Conservation (phyloP, 2,888 invertebrate species). For the Ischnura elegans region DNA sequence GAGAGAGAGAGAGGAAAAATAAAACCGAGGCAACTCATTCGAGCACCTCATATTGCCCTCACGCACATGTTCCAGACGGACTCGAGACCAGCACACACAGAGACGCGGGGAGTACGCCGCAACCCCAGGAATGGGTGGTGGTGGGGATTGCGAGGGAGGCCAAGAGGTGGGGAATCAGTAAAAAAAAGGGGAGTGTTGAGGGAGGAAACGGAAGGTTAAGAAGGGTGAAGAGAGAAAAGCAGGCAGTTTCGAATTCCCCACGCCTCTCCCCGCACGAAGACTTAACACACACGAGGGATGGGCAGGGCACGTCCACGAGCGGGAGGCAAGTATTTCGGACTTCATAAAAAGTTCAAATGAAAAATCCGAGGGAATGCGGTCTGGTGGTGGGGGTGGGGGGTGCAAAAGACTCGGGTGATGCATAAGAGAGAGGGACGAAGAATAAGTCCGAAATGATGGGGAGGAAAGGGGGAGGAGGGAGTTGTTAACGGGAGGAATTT, state of each 20-base stretch:
- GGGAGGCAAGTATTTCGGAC: background rate
- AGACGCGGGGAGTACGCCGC: too few species aligned
- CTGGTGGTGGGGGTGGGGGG: background rate
- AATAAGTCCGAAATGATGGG: slow-evolving; percentile 12
- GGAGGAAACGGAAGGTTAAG: background rate
- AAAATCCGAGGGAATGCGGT: slow-evolving; percentile 20
- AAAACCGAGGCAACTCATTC: too few species aligned
- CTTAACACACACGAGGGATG: background rate
- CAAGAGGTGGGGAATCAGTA: too few species aligned
- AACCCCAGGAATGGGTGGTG: too few species aligned
- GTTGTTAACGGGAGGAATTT: background rate
- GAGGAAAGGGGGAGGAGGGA: background rate
- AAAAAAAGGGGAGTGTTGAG: too few species aligned
- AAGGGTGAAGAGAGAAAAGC: background rate
- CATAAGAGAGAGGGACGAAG: background rate
- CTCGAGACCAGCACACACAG: background rate
- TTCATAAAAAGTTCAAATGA: slow-evolving; percentile 35
- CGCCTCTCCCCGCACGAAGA: background rate
- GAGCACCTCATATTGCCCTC: background rate
- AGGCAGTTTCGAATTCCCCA: background rate
- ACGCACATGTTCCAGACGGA: background rate
- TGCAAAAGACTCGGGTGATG: background rate
- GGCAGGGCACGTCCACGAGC: background rate
- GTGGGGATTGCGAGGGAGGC: too few species aligned
- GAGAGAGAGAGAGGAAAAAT: too few species aligned